Evolutionary conservation across 2,797 vertebrate species (phyloP), one percentile per base, ranked within the genome.

Genomic region (Ceryle rudis): DNA sequence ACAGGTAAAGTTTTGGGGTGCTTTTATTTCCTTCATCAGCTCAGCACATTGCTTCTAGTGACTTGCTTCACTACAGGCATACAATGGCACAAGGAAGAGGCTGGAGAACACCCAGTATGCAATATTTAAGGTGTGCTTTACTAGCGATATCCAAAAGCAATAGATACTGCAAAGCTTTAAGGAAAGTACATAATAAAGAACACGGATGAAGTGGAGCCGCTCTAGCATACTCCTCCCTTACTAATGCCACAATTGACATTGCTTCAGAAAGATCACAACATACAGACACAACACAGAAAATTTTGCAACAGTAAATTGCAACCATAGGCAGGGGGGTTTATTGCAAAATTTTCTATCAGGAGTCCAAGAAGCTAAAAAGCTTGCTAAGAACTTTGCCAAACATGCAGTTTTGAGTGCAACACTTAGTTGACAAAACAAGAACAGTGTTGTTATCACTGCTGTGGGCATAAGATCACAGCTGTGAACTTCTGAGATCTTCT

Each of bases 211-310:
- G 35, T 5, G 3, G 28, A 90, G 22, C 13, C 22, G 22, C 25
- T 80, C 29, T 42, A 39, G 14, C 12, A 10, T 23, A 42, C 15
- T 85, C 28, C 28, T 64, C 74, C 25, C 14, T n/a, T 46, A 64
- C 19, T 29, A 60, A 25, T 1, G 3, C n/a, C 3, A 3, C 22
- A 64, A 37, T 5, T 71, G 44, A 67, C 2, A 1, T 0, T 31
- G 47, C 47, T 84, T 51, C 74, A 66, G 35, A 71, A 84, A 61
- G 21, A 66, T 35, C 15, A 16, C 20, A 28, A 22, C 33, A n/a
- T 31, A 55, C 28, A 51, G 61, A 75, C 46, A 54, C 5, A 12
- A 55, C 33, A 60, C 39, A 37, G 35, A 21, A 64, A n/a, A n/a
- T n/a, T n/a, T n/a, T n/a, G n/a, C n/a, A 66, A 80, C 37, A 52